phyloP scores from a whole-genome alignment of 2,113 vertebrate genomes.

The Notarius quadriscutis region DNA sequence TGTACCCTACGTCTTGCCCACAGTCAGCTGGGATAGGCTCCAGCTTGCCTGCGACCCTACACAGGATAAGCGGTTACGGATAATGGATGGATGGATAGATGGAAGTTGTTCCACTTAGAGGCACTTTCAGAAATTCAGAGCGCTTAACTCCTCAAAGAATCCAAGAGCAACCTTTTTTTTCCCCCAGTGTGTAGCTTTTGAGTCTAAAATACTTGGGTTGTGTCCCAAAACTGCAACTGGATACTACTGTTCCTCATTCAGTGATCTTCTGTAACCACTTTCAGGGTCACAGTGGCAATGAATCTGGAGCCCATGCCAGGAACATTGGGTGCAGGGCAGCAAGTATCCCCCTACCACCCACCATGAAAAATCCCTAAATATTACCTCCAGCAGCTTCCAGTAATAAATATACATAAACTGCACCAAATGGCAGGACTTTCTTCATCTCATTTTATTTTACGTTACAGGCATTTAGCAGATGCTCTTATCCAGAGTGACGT shows the following conservation, averaged over 20 bases:
- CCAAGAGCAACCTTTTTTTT: background rate
- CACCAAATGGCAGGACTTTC: background rate
- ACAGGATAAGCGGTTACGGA: too few relatives aligned
- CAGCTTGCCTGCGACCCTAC: too few relatives aligned
- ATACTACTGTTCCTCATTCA: background rate
- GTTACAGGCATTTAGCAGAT: too few relatives aligned
- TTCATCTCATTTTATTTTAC: background rate
- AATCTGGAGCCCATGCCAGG: background rate
- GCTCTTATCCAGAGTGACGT: too few relatives aligned
- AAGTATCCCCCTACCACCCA: background rate
- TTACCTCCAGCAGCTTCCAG: background rate
- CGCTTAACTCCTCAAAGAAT: background rate
- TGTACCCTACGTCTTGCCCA: too few relatives aligned
- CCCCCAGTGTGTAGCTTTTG: background rate
- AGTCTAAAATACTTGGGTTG: background rate
- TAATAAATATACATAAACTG: background rate
- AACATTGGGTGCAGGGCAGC: background rate
- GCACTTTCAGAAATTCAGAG: background rate
- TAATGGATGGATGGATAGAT: too few relatives aligned
- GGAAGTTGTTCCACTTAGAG: background rate
- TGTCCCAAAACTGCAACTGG: background rate
- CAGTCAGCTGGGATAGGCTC: too few relatives aligned
- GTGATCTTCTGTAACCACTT: background rate
- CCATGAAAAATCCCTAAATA: background rate
- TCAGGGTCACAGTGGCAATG: background rate